phyloP scores from a whole-genome alignment of 1,140 invertebrate species.

The Leptinotarsa defecta region DNA sequence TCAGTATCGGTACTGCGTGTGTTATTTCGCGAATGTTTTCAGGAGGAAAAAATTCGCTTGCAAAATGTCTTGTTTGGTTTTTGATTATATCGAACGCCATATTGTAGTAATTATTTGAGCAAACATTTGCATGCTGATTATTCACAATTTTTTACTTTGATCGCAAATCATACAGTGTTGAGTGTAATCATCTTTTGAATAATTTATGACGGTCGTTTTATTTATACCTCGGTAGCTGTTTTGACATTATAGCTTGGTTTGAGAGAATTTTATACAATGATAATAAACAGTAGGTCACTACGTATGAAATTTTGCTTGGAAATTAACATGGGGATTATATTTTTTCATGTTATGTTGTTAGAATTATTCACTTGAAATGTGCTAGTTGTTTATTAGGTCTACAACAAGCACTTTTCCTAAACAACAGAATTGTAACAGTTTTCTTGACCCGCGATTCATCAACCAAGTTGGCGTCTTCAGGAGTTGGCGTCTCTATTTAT shows the following conservation, averaged over 20 bases:
- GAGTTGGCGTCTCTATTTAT: too few species aligned
- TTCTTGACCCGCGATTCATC: too few species aligned
- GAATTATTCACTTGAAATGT: too few species aligned
- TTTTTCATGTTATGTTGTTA: too few species aligned
- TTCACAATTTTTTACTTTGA: neutral
- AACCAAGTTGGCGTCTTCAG: too few species aligned
- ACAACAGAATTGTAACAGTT: too few species aligned
- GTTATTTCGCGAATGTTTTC: neutral
- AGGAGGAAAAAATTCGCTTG: neutral
- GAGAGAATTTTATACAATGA: neutral
- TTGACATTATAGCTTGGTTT: neutral
- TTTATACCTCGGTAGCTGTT: neutral
- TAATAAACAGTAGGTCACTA: neutral
- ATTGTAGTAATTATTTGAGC: neutral
- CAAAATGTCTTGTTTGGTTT: neutral
- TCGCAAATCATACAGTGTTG: slow-evolving; percentile 2
- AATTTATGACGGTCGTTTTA: neutral
- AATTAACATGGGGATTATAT: too few species aligned
- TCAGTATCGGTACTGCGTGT: too few species aligned
- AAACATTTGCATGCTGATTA: slow-evolving; percentile 3
- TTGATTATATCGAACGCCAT: neutral
- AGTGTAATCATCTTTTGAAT: slow-evolving; percentile 7
- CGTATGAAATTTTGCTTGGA: too few species aligned
- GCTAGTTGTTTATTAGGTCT: too few species aligned
- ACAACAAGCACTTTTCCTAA: too few species aligned